Base-by-base conservation (phyloP, 2,797 vertebrate genomes). In the Mormyrus hasselquistii region DNA sequence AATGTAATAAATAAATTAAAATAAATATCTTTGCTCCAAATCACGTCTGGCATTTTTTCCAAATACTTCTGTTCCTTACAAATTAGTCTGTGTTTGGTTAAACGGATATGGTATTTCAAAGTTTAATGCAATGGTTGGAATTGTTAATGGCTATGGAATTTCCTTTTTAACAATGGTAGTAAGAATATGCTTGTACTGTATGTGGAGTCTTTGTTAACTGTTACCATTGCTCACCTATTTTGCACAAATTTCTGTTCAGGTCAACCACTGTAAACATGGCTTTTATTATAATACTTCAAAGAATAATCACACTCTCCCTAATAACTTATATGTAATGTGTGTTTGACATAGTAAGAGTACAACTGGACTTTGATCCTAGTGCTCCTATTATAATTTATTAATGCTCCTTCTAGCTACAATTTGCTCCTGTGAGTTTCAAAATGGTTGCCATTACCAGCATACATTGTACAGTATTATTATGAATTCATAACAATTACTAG, bases 341-440 rank as follows among this genome's bases (percentile, higher is more conserved):
- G 84, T 90, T 90, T 90, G 83, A 87, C 88, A 79, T 90, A 47
- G 52, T 44, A 83, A 86, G 89, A 88, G 89, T 59, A 12, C 50
- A 14, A 12, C 90, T 89, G 79, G 82, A 91, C 90, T 92, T 91
- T 92, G 91, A 91, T 91, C 90, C 89, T 25, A 53, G 87, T 86
- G 76, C 84, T 89, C 89, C 62, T 57, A 6, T 29, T 38, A 87
- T 90, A 87, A 90, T 91, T 91, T 92, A 89, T 91, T 90, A 89
- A 88, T 52, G 62, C 88, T 90, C 86, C 89, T 90, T 76, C 29
- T 76, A 90, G 90, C 38, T 73, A 88, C 90, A 65, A 50, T 91
- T 90, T 91, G 89, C 84, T 87, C 89, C 73, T 69, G 76, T 91
- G 88, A 83, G 86, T 89, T 90, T 90, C 22, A 87, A 76, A 89